These are phyloP conservation scores for Zygogramma bicolorata DNA, from an alignment of 2,888 invertebrate genomes.

Conservation along the genomic window DNA sequence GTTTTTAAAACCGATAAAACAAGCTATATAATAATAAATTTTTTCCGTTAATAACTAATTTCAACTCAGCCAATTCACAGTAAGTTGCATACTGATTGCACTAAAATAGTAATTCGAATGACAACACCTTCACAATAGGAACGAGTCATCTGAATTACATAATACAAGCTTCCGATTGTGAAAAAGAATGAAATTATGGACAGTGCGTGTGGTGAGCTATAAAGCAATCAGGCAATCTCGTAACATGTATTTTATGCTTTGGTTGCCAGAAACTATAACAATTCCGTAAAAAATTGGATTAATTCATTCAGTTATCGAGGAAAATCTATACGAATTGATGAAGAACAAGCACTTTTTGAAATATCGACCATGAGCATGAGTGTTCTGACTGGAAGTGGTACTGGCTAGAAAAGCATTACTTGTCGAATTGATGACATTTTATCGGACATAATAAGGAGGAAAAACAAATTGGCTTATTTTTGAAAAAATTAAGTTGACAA, in stretches of 20 bases:
- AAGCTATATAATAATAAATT: too few species aligned
- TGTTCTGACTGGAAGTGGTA: too few species aligned
- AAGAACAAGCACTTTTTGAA: background rate
- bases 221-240: background rate
- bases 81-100: background rate
- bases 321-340: background rate
- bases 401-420: too few species aligned
- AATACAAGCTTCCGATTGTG: background rate
- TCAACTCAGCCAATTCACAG: background rate
- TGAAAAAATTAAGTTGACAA: too few species aligned
- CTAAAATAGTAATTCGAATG: background rate
- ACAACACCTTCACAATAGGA: background rate
- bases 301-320: background rate
- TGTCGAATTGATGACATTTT: too few species aligned
- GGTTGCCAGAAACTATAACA: background rate
- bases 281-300: background rate
- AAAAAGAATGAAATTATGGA: background rate
- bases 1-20: too few species aligned
- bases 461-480: too few species aligned
- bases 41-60: too few species aligned
- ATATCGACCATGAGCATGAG: too few species aligned
- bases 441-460: too few species aligned
- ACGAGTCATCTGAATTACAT: background rate
- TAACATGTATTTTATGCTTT: background rate
- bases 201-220: background rate